These are phyloP conservation scores for Nasalis larvatus DNA, from an alignment of 2,113 vertebrate genomes.

Conservation along the genomic window DNA sequence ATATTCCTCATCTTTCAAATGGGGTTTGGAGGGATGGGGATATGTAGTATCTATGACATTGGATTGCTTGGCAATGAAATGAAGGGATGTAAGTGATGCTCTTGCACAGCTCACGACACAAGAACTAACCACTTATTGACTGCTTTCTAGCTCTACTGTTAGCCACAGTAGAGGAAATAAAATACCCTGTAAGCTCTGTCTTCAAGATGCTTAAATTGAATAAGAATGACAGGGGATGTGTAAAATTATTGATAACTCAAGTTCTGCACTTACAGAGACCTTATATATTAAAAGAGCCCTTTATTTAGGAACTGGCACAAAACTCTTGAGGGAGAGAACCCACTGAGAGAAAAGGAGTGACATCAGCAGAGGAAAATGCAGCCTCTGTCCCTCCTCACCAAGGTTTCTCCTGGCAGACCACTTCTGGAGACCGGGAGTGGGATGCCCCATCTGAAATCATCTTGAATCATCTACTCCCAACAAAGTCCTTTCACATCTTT, in stretches of 20 bases:
- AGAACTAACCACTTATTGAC: not conserved
- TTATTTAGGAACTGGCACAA: not conserved
- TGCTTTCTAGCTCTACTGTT: not conserved
- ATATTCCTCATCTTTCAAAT: not conserved
- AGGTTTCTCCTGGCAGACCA: not conserved
- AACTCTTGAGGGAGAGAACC: not conserved
- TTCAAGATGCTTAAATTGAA: not conserved
- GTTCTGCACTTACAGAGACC: rapidly evolving
- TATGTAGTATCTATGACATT: no score
- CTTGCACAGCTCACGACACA: not conserved
- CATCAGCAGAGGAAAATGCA: not conserved
- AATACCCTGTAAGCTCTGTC: not conserved
- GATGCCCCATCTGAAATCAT: not conserved
- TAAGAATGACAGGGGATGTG: not conserved
- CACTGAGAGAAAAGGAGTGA: not conserved
- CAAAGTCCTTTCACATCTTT: not conserved
- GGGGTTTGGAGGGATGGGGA: not conserved
- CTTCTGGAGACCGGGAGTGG: not conserved
- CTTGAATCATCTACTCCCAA: not conserved
- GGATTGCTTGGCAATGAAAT: not conserved
- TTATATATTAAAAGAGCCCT: not conserved
- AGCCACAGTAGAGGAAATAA: not conserved
- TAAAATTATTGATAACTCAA: not conserved
- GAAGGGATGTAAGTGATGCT: not conserved
- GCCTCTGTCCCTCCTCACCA: not conserved